These are phyloP conservation scores for Actinostola sp. DNA, from an alignment of 92 coral and sea anemone species.

Conservation along the genomic window DNA sequence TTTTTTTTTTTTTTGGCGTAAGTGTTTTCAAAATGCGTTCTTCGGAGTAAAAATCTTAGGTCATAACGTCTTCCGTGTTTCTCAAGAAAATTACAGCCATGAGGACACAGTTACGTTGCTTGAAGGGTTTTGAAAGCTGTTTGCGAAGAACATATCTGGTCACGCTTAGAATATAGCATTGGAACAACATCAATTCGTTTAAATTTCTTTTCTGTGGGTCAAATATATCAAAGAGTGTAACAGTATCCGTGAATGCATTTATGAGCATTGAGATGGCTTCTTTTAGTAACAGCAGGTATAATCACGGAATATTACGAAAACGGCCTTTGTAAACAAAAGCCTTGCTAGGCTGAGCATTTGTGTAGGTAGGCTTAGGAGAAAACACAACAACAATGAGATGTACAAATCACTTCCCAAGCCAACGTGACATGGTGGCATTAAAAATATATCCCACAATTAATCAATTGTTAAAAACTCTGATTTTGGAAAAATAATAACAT, in stretches of 20 bases:
- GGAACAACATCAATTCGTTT: background rate
- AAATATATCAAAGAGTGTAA: background rate
- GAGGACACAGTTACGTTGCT: conserved; percentile 1
- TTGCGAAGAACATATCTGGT: conserved; percentile 7
- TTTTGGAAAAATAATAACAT: background rate
- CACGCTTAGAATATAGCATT: conserved; percentile 16
- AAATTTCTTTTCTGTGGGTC: background rate
- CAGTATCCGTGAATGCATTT: conserved; percentile 4
- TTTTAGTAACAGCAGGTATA: background rate
- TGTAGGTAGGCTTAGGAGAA: background rate
- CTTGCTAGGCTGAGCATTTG: conserved; percentile 15
- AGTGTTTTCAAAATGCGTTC: too few species aligned
- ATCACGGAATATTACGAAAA: background rate
- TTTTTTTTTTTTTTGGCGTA: background rate
- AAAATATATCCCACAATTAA: background rate
- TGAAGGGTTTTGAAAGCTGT: conserved; percentile 16
- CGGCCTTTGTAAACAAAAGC: conserved; percentile 14
- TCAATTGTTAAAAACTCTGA: background rate
- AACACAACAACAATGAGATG: too few species aligned
- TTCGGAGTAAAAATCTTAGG: too few species aligned
- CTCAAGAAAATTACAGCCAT: background rate
- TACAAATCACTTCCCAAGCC: background rate
- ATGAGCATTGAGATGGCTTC: background rate
- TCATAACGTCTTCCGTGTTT: too few species aligned
- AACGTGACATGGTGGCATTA: background rate